phyloP scores from a whole-genome alignment of 1,140 invertebrate genomes.

The Armadillidium nasatum region DNA sequence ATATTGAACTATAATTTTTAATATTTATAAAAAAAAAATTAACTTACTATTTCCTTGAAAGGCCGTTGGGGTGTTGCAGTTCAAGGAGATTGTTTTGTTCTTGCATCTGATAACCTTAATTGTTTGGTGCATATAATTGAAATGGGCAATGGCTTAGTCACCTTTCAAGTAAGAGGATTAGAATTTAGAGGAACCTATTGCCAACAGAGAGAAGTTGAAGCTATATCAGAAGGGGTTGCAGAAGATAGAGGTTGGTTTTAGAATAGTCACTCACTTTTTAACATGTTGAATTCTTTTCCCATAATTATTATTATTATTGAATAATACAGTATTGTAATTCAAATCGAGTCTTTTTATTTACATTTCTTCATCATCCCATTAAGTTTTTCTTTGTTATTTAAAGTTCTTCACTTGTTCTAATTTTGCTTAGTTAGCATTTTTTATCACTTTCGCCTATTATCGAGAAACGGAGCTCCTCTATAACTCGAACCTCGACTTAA shows the following conservation, averaged over 20 bases:
- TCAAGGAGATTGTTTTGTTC: conserved; percentile 94
- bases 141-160: conserved; percentile 95
- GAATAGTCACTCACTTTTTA: neutral
- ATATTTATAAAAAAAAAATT: no score
- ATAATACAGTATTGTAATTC: no score
- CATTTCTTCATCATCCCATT: no score
- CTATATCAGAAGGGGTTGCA: conserved; percentile 93
- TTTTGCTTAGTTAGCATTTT: no score
- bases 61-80: conserved; percentile 81
- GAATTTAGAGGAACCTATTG: conserved; percentile 99
- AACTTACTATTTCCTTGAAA: conserved; percentile 35
- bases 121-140: conserved; percentile 97
- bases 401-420: no score
- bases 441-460: no score
- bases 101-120: conserved; percentile 95
- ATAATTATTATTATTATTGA: no score
- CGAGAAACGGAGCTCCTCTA: no score
- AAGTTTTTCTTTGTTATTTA: no score
- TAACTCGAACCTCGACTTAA: no score
- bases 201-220: conserved; percentile 94
- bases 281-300: neutral
- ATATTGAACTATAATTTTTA: no score
- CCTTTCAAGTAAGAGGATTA: conserved; percentile 93
- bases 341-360: no score
- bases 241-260: conserved; percentile 74